Evolutionary conservation across 1,140 invertebrate species (phyloP).

Genomic region (Drosophila guanche): DNA sequence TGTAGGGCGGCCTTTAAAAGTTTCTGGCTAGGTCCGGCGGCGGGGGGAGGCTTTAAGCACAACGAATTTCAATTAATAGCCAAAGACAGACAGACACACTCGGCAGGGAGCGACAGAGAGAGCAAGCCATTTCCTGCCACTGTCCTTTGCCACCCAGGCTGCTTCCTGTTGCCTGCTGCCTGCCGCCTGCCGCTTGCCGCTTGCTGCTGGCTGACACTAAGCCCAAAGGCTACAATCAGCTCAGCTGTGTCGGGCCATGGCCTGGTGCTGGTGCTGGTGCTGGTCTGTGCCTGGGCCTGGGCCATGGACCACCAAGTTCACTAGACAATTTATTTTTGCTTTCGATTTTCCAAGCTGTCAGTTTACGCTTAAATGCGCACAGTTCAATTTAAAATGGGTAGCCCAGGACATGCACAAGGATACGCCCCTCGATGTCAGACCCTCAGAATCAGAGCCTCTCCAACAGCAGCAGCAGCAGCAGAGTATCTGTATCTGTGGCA

Average conservation of each 20-base stretch:
- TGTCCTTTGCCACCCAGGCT: constrained; percentile 25
- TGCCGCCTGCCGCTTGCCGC: constrained; percentile 26
- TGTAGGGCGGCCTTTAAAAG: constrained; percentile 48
- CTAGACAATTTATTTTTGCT: constrained; percentile 82
- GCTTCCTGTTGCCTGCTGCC: constrained; percentile 27
- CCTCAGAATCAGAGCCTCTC: background rate
- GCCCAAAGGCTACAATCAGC: constrained; percentile 77
- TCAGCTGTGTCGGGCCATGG: constrained; percentile 61
- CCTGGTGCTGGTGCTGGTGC: no score
- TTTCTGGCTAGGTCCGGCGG: constrained; percentile 38
- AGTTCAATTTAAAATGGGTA: constrained; percentile 81
- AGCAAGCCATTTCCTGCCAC: constrained; percentile 59
- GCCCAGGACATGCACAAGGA: constrained; percentile 55
- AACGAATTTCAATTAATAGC: constrained; percentile 81
- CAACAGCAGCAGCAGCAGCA: constrained; percentile 21
- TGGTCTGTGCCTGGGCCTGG: background rate
- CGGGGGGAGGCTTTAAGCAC: constrained; percentile 61
- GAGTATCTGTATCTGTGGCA: constrained; percentile 25
- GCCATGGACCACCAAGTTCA: constrained; percentile 74
- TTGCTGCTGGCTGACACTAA: constrained; percentile 69
- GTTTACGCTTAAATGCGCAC: constrained; percentile 82
- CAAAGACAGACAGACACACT: constrained; percentile 48
- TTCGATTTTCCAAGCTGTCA: constrained; percentile 82
- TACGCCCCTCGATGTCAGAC: constrained; percentile 35
- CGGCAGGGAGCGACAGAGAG: constrained; percentile 1